Percentiles rank a stretch among this genome's conserved stretches.
Evolutionary conservation across 2,888 invertebrate species (phyloP).

Genomic region (Dryadula phaetusa): DNA sequence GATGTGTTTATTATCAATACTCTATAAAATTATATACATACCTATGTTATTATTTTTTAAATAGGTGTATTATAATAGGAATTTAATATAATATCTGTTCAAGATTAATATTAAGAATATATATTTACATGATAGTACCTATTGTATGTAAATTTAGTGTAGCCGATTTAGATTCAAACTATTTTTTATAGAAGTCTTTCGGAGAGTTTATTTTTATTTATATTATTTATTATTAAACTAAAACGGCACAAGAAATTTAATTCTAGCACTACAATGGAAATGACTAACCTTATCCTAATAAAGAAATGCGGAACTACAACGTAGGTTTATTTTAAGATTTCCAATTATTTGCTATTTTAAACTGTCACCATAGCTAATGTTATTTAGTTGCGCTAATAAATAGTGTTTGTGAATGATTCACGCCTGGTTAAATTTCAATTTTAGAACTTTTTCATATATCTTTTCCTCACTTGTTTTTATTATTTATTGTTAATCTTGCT

Average conservation of each 20-base stretch:
- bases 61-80: too few species aligned
- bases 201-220: not conserved
- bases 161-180: not conserved
- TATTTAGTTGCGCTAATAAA: not conserved
- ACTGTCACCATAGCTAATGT: slow-evolving; percentile 3
- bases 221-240: too few species aligned
- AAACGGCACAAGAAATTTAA: not conserved
- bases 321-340: slow-evolving; percentile 10
- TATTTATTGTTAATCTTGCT: not conserved
- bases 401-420: not conserved
- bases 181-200: not conserved
- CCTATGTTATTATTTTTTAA: too few species aligned
- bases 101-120: not conserved
- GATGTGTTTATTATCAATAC: not conserved
- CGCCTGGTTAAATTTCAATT: not conserved
- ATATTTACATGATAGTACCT: too few species aligned
- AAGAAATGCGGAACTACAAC: slow-evolving; percentile 9
- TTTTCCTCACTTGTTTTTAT: too few species aligned
- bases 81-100: not conserved
- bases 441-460: not conserved
- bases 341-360: slow-evolving; percentile 3
- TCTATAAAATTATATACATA: not conserved
- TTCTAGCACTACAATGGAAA: not conserved
- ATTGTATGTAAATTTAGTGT: too few species aligned
- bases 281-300: not conserved